These are phyloP conservation scores for Homalodisca vitripennis DNA, from an alignment of 1,140 invertebrate species.

Conservation along the genomic window DNA sequence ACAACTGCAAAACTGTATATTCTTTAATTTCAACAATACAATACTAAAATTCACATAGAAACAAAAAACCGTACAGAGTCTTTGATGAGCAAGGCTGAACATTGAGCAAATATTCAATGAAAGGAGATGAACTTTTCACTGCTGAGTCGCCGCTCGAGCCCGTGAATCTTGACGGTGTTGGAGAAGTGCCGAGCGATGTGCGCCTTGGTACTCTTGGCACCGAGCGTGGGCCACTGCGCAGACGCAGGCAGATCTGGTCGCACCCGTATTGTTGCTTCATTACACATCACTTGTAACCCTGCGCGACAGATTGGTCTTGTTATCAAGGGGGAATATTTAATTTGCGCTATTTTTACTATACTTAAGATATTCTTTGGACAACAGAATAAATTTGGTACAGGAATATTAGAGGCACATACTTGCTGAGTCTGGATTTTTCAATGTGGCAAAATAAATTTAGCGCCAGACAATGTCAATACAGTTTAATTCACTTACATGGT, in stretches of 20 bases:
- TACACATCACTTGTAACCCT: slow-evolving; percentile 43
- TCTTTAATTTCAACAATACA: neutral
- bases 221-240: slow-evolving; percentile 23
- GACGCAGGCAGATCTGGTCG: slow-evolving; percentile 40
- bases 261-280: slow-evolving; percentile 41
- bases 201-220: slow-evolving; percentile 39
- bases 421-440: no score
- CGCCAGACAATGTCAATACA: no score
- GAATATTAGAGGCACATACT: no score
- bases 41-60: neutral
- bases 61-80: neutral
- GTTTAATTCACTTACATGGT: no score
- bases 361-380: no score
- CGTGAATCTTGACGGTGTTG: slow-evolving; percentile 42
- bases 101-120: slow-evolving; percentile 24
- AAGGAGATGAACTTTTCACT: slow-evolving; percentile 17
- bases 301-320: no score
- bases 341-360: no score
- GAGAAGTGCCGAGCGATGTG: slow-evolving; percentile 42
- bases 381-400: no score
- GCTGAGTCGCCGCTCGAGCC: slow-evolving; percentile 26
- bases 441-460: no score
- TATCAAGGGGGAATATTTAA: no score
- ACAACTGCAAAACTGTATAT: neutral
- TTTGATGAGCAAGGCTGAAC: neutral